Conservation (phyloP, 2,888 invertebrate genomes). For the Itoplectis maculator region DNA sequence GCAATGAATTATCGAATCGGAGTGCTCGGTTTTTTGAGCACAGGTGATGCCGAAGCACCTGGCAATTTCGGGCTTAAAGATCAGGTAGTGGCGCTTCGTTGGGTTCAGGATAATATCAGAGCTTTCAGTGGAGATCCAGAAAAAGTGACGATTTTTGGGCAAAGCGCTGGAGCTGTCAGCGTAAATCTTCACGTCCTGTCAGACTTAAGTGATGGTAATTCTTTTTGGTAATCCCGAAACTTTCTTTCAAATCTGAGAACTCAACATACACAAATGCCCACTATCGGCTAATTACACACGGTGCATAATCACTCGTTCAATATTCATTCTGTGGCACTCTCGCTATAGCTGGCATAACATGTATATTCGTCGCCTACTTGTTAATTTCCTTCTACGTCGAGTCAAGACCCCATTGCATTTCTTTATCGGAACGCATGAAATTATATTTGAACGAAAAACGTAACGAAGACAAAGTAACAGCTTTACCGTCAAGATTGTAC, state of each 20-base stretch:
- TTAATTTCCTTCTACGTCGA: no score
- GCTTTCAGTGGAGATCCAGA: conserved; percentile 70
- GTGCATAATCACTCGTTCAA: conserved; percentile 2
- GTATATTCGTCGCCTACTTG: not conserved
- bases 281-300: not conserved
- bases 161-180: conserved; percentile 70
- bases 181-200: conserved; percentile 70
- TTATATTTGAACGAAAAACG: no score
- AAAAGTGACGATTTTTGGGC: conserved; percentile 70
- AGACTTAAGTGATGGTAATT: conserved; percentile 58
- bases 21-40: conserved; percentile 72
- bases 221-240: no score
- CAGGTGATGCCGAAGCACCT: conserved; percentile 69
- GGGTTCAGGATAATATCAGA: conserved; percentile 70
- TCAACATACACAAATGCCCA: not conserved
- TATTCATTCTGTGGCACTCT: conserved; percentile 1
- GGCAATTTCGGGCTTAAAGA: conserved; percentile 75
- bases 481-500: not conserved
- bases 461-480: no score
- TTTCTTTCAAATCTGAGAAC: no score
- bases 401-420: no score
- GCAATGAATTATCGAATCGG: conserved; percentile 74
- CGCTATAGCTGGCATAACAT: not conserved
- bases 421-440: no score
- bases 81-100: conserved; percentile 69